Percentiles rank a stretch among this genome's conserved stretches.
These are phyloP conservation scores for Aphis craccivora DNA, from an alignment of 1,140 invertebrate genomes.

Conservation along the genomic window DNA sequence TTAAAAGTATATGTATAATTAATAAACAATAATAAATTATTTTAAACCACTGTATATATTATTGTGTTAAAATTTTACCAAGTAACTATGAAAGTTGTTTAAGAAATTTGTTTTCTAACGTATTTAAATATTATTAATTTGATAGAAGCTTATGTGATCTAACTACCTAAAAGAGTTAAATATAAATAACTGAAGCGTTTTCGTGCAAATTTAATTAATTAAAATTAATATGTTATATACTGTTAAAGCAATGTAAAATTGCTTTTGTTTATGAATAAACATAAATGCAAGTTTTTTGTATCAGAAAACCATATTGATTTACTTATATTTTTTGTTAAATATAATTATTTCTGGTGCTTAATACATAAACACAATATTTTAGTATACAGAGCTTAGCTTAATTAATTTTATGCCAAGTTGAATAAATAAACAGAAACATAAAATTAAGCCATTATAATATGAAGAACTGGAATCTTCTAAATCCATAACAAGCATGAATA, in stretches of 20 bases:
- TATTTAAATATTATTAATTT: neutral
- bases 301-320: neutral
- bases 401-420: neutral
- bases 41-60: neutral
- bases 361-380: neutral
- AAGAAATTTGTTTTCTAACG: neutral
- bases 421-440: neutral
- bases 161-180: neutral
- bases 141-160: neutral
- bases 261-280: neutral
- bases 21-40: neutral
- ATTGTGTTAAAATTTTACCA: neutral
- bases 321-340: neutral
- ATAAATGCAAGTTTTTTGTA: neutral
- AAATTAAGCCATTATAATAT: neutral
- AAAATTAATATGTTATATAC: conserved; percentile 18
- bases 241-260: neutral
- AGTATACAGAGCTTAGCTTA: neutral
- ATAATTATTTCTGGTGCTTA: neutral
- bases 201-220: neutral
- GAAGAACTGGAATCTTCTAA: neutral
- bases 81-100: neutral
- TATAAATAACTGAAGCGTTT: neutral
- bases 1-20: neutral
- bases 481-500: conserved; percentile 12